These are phyloP conservation scores for Diachasma alloeum DNA, from an alignment of 1,140 invertebrate genomes.

Conservation along the genomic window DNA sequence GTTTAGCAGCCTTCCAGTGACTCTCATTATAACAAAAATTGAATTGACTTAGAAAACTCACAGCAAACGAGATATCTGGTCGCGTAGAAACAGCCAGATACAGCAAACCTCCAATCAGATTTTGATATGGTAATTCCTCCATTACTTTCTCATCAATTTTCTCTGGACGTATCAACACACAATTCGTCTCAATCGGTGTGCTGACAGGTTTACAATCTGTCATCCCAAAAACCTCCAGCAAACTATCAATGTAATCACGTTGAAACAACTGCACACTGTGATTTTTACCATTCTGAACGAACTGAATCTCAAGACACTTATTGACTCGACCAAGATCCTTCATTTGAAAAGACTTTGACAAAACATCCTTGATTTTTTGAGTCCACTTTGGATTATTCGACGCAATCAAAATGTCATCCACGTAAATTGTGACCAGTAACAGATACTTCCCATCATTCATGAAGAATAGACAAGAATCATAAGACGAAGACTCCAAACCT, in stretches of 20 bases:
- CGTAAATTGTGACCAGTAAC: conserved; percentile 46
- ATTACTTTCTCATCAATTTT: neutral
- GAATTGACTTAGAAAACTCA: no score
- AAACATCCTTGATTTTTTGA: no score
- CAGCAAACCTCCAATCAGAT: no score
- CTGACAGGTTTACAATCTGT: neutral
- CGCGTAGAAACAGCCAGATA: no score
- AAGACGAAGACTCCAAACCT: no score
- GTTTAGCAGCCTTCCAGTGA: neutral
- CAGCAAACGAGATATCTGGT: no score
- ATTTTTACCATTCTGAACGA: neutral
- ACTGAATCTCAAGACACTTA: conserved; percentile 29
- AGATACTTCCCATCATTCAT: conserved; percentile 21
- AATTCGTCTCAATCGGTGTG: neutral
- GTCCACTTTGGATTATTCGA: conserved; percentile 25
- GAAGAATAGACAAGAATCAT: conserved; percentile 38
- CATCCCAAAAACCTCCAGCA: neutral
- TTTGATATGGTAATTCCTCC: neutral
- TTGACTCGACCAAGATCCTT: conserved; percentile 24
- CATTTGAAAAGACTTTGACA: neutral
- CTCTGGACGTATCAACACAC: no score
- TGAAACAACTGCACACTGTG: no score
- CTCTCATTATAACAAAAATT: neutral
- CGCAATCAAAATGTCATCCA: no score
- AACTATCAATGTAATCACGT: no score